phyloP scores from a whole-genome alignment of 2,113 vertebrate species.

The Corythornis cristatus region DNA sequence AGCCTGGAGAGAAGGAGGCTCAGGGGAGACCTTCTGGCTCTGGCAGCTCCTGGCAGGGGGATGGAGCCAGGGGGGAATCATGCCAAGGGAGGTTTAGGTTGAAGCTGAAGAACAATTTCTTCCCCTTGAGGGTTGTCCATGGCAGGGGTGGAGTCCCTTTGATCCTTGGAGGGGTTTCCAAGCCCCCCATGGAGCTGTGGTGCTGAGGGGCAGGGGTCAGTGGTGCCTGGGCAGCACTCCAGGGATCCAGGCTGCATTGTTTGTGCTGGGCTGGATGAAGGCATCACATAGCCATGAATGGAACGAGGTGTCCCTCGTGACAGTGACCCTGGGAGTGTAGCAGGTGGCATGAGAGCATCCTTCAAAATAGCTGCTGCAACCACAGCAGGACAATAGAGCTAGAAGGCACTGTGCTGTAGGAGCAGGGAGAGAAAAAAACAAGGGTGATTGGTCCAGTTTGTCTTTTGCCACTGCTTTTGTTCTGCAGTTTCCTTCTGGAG shows the following conservation, averaged over 20 bases:
- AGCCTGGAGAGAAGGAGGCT: too few relatives aligned
- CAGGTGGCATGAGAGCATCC: not conserved
- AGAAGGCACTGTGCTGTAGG: not conserved
- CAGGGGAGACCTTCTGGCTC: too few relatives aligned
- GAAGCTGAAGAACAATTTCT: too few relatives aligned
- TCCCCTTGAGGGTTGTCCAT: too few relatives aligned
- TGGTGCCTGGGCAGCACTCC: not conserved
- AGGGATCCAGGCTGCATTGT: not conserved
- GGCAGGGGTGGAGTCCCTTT: too few relatives aligned
- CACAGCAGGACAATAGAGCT: not conserved
- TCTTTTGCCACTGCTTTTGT: not conserved
- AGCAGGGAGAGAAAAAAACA: not conserved
- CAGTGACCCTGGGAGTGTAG: rapidly evolving
- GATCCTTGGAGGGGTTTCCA: too few relatives aligned
- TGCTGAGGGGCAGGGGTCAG: too few relatives aligned
- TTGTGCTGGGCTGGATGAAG: not conserved
- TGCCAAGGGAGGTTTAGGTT: too few relatives aligned
- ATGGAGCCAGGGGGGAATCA: too few relatives aligned
- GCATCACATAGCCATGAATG: not conserved
- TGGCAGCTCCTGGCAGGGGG: too few relatives aligned
- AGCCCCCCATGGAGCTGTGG: too few relatives aligned
- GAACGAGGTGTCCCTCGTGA: not conserved
- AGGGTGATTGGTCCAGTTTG: not conserved
- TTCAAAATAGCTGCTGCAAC: not conserved
- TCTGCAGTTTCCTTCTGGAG: not conserved